Evolutionary conservation across 2,113 vertebrate genomes (phyloP), one percentile per base, ranked within the genome.

Genomic region (Eptatretus burgeri): DNA sequence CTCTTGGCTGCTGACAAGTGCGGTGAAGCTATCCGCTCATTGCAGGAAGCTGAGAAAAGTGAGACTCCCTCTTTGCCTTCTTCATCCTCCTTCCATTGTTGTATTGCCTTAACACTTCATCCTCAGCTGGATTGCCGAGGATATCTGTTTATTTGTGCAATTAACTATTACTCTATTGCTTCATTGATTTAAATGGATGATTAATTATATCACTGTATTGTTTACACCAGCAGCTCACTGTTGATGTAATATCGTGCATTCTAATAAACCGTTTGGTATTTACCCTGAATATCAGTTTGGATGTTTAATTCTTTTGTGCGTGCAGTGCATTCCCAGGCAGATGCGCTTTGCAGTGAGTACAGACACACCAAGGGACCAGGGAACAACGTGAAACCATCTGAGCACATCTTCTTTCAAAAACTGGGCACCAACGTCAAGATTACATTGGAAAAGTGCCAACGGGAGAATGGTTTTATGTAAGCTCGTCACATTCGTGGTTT

Each of bases 381-480:
- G 13, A 79, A 79, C 68, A 94, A 86, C 2, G 91, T 80, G 64
- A 94, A 86, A 69, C 91, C 91, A 5, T 96, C 91, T 0, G 84
- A 85, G 66, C 88, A 98, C 72, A 75, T 96, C 65, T 98, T 98
- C 80, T 98, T 98, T 64, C 75, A 74, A 70, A 96, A 93, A 67
- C 76, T 96, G 49, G 91, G 91, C 12, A 75, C 66, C 51, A 73
- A 82, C 64, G 79, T 96, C 69, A 93, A 81, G 70, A 93, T 76
- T 70, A 88, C 84, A 0, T 77, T 96, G 70, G 86, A 93, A 71
- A 98, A 93, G 68, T 96, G 85, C 71, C 80, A 93, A 75, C 72
- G 88, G 73, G 91, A 98, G 69, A 98, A 98, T 66, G 88, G 91
- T 60, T 98, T 98, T 71, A 98, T 98, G 91, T 94, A 73, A 84